These are phyloP conservation scores for Diorhabda sublineata DNA, from an alignment of 1,140 invertebrate genomes.

Conservation along the genomic window DNA sequence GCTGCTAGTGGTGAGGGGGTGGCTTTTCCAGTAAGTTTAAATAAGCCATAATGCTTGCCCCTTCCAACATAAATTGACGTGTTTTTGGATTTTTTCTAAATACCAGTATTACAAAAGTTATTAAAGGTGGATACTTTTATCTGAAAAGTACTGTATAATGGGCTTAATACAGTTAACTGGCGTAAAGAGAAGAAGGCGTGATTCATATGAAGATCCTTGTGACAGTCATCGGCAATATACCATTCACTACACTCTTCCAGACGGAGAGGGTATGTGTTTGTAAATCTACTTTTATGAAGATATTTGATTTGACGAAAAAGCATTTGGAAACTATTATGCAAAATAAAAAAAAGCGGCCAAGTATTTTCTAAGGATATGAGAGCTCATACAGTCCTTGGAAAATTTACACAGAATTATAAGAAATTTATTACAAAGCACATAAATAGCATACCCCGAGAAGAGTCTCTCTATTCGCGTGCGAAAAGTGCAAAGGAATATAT, in stretches of 20 bases:
- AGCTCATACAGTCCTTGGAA: slow-evolving; percentile 2
- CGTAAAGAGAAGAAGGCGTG: slow-evolving; percentile 22
- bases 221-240: slow-evolving; percentile 17
- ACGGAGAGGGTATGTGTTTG: slow-evolving; percentile 15
- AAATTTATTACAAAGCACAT: slow-evolving; percentile 7
- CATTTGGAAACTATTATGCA: slow-evolving; percentile 6
- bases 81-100: too few relatives aligned
- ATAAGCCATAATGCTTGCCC: too few relatives aligned
- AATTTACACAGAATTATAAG: slow-evolving; percentile 6
- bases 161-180: slow-evolving; percentile 12
- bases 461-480: slow-evolving; percentile 13
- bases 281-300: slow-evolving; percentile 18
- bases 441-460: slow-evolving; percentile 12
- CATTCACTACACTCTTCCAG: slow-evolving; percentile 15
- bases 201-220: slow-evolving; percentile 16
- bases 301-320: slow-evolving; percentile 16
- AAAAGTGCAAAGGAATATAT: slow-evolving; percentile 23
- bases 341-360: slow-evolving; percentile 16
- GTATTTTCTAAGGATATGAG: slow-evolving; percentile 7
- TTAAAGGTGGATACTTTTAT: too few relatives aligned
- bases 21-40: too few relatives aligned
- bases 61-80: too few relatives aligned
- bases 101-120: too few relatives aligned
- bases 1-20: too few relatives aligned
- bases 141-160: too few relatives aligned